Evolutionary conservation across 1,140 invertebrate species (phyloP).

Genomic region (Olivierus martensii): DNA sequence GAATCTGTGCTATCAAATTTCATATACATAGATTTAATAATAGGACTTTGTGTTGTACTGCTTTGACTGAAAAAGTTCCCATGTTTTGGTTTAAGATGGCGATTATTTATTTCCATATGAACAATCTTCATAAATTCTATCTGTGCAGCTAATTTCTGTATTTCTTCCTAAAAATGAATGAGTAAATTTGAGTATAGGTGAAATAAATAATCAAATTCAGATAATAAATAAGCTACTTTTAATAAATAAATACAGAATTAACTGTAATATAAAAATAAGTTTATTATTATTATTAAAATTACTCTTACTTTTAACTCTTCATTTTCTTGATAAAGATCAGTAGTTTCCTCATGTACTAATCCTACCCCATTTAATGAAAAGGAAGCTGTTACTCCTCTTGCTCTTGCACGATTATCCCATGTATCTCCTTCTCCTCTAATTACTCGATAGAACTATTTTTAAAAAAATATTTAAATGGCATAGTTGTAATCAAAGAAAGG

Average conservation of each 20-base stretch:
- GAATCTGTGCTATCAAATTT: slow-evolving; percentile 30
- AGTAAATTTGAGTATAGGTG: no score
- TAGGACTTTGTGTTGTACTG: slow-evolving; percentile 31
- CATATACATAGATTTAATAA: slow-evolving; percentile 29
- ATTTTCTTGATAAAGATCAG: slow-evolving; percentile 73
- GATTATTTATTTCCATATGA: slow-evolving; percentile 56
- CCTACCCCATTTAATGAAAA: slow-evolving; percentile 70
- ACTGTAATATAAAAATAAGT: no score
- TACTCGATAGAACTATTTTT: slow-evolving; percentile 1
- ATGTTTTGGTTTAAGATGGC: slow-evolving; percentile 65
- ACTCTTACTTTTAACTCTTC: slow-evolving; percentile 58
- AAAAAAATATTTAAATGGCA: background rate
- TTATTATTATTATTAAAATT: no score
- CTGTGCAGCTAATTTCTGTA: slow-evolving; percentile 50
- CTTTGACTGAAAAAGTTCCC: slow-evolving; percentile 40
- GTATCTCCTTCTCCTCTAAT: slow-evolving; percentile 46
- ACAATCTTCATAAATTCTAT: background rate
- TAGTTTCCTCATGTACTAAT: slow-evolving; percentile 52
- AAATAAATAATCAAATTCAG: no score
- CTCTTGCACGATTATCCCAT: slow-evolving; percentile 62
- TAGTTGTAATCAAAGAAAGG: background rate
- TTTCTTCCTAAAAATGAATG: slow-evolving; percentile 44
- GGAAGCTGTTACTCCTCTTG: slow-evolving; percentile 60
- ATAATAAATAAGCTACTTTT: no score
- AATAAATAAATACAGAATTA: no score